Evolutionary conservation across 2,113 vertebrate genomes (phyloP), one percentile per base, ranked within the genome.

Genomic region (Vulpes ferrilata): DNA sequence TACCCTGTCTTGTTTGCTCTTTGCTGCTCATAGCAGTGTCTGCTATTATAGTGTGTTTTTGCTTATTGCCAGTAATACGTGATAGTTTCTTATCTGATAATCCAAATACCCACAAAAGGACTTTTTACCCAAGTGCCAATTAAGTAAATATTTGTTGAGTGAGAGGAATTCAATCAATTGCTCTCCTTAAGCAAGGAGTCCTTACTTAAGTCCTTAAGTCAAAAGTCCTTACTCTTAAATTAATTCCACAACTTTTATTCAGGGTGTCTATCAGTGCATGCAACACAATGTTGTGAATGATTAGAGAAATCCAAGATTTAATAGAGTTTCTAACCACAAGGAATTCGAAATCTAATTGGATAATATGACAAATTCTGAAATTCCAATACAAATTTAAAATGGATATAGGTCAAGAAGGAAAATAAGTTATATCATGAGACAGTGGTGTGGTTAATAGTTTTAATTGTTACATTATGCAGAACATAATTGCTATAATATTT

Each of bases 371-470:
- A 80, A 81, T 88, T 97, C 85, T 96, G 88, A 90, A 88, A 93
- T 91, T 80, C 74, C 27, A 90, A 9, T 88, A 96, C 93, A 79
- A 96, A 93, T 69, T 94, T 82, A 82, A 97, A 95, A 90, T 78
- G 59, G 48, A 93, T 91, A 43, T 96, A 95, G 88, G 93, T 93
- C 89, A 91, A 80, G 43, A 69, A 81, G 71, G 87, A 90, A 80
- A 94, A 94, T 22, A 94, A 94, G n/a, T 73, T 88, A n/a, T 80
- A 48, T 62, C 67, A 32, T 48, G n/a, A 85, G 32, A 27, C 25
- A 88, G 53, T 48, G 20, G 30, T 43, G 38, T 96, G 85, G 97
- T 95, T 95, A 91, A 97, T 94, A 88, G 43, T 85, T 96, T 94
- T 88, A 96, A 96, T 86, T 94, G n/a, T 90, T 85, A 27, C 60